phyloP scores from a whole-genome alignment of 2,888 invertebrate genomes.

The Sycophila texana region DNA sequence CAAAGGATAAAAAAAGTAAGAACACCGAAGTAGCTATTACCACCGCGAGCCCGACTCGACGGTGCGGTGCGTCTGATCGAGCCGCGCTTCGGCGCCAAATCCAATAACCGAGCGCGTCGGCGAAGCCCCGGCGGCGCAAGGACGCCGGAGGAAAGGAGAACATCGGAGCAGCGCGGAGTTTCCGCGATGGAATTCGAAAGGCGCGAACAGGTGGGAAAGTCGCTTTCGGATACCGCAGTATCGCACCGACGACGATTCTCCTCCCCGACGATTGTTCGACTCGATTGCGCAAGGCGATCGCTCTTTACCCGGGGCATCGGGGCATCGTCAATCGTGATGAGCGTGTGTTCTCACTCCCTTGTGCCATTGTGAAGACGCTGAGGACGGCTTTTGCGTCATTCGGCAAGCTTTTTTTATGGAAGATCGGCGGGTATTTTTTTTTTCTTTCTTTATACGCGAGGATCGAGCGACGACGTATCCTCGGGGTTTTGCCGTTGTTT shows the following conservation, averaged over 20 bases:
- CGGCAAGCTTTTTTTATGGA: no score
- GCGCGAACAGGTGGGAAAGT: constrained; percentile 1
- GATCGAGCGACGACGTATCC: no score
- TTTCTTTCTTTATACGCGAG: no score
- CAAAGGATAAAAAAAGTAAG: no score
- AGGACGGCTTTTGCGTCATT: no score
- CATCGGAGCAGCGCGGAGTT: background rate
- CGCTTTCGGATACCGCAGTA: no score
- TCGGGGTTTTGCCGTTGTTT: no score
- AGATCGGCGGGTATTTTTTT: no score
- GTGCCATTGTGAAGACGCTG: no score
- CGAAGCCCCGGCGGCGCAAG: background rate
- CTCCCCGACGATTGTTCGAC: no score
- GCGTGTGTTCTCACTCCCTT: no score
- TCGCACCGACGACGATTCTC: no score
- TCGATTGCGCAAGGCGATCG: background rate
- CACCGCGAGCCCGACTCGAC: background rate
- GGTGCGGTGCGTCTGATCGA: background rate
- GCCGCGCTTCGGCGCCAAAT: background rate
- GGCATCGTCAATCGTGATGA: background rate
- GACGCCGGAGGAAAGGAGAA: background rate
- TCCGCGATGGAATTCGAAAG: constrained; percentile 24
- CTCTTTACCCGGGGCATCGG: background rate
- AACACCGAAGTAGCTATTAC: background rate
- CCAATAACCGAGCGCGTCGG: constrained; percentile 7